Percentiles rank a stretch among this genome's conserved stretches.
Evolutionary conservation across 2,113 vertebrate species (phyloP).

Genomic region (Solea solea): DNA sequence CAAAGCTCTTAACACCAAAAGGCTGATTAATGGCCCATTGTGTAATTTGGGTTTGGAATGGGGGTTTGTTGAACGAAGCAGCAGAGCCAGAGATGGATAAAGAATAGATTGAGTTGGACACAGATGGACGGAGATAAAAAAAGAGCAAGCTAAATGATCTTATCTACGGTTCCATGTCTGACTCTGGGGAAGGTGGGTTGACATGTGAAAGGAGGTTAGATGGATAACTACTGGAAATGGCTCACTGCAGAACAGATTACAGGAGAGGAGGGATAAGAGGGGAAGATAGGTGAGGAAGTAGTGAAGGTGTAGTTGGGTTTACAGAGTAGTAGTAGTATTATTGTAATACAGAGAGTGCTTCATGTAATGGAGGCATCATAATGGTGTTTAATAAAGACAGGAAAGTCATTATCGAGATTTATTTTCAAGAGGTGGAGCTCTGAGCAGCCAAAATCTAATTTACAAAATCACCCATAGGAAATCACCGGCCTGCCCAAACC

Average conservation of each 20-base stretch:
- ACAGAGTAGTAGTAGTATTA: constrained; percentile 10
- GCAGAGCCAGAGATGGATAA: constrained; percentile 36
- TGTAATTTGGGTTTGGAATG: constrained; percentile 34
- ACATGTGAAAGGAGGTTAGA: constrained; percentile 32
- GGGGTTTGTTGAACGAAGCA: constrained; percentile 15
- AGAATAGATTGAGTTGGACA: constrained; percentile 39
- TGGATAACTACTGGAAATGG: constrained; percentile 44
- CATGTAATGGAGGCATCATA: constrained; percentile 20
- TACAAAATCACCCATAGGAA: constrained; percentile 57
- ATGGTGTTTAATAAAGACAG: constrained; percentile 43
- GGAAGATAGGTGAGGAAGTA: constrained; percentile 33
- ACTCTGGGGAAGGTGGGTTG: constrained; percentile 49
- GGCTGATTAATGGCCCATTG: constrained; percentile 66
- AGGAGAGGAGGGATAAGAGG: constrained; percentile 9
- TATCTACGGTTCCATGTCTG: constrained; percentile 39
- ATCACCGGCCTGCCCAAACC: constrained; percentile 22
- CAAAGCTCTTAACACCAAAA: constrained; percentile 69
- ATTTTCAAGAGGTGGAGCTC: constrained; percentile 22
- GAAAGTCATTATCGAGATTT: constrained; percentile 46
- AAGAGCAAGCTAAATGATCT: constrained; percentile 36
- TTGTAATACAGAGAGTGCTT: constrained; percentile 12
- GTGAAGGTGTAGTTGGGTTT: constrained; percentile 37
- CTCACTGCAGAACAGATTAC: constrained; percentile 44
- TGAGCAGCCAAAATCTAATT: constrained; percentile 35
- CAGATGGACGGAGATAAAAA: constrained; percentile 46